These are phyloP conservation scores for Antrozous pallidus DNA, from an alignment of 2,797 vertebrate species.

Conservation along the genomic window DNA sequence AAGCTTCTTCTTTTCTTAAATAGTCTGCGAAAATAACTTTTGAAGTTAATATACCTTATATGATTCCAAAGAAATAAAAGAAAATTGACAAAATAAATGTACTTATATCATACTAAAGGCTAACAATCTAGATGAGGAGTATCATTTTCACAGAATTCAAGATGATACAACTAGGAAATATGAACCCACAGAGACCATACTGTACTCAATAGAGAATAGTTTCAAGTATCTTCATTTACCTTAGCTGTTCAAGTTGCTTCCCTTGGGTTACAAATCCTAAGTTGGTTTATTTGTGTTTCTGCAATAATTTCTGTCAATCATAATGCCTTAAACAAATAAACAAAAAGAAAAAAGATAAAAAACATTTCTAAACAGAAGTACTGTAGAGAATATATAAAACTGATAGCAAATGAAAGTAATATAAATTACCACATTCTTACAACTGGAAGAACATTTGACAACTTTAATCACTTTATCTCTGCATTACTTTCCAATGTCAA, in stretches of 20 bases:
- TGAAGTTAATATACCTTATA: background rate
- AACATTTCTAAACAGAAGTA: constrained; percentile 70
- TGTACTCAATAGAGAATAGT: background rate
- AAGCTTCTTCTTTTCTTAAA: background rate
- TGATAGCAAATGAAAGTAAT: constrained; percentile 68
- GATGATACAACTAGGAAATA: background rate
- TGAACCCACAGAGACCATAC: background rate
- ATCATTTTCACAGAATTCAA: constrained; percentile 18
- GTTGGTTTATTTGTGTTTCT: constrained; percentile 74
- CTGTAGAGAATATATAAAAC: constrained; percentile 72
- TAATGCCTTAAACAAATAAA: constrained; percentile 69
- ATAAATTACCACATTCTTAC: constrained; percentile 76
- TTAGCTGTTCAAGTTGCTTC: constrained; percentile 49
- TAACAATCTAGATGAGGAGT: constrained; percentile 26
- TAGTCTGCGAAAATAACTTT: constrained; percentile 6
- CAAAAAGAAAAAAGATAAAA: constrained; percentile 58
- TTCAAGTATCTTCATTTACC: background rate
- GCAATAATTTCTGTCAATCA: constrained; percentile 78
- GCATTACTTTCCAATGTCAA: constrained; percentile 79
- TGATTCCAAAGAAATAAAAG: background rate
- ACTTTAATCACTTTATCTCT: constrained; percentile 78
- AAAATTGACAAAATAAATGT: background rate
- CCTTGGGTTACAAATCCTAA: constrained; percentile 66
- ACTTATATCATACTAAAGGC: constrained; percentile 59
- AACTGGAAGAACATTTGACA: constrained; percentile 75